phyloP scores from a whole-genome alignment of 37 sponge, comb jelly and placozoan genomes.

The Aplysina aerophoba region DNA sequence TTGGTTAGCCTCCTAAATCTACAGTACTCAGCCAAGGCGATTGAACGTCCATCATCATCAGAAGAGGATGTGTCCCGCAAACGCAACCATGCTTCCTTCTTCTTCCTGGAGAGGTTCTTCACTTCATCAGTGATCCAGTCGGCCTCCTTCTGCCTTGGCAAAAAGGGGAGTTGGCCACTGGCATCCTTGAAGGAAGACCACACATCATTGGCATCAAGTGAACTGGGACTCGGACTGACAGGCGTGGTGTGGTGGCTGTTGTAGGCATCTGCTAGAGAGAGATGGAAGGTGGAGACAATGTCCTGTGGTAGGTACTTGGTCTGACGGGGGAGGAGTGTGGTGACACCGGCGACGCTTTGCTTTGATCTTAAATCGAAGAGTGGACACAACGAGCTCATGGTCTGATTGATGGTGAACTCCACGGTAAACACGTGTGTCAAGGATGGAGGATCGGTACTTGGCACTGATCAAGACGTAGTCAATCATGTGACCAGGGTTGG shows the following conservation, averaged over 20 bases:
- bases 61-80: background rate
- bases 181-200: background rate
- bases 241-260: background rate
- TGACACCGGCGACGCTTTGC: background rate
- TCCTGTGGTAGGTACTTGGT: background rate
- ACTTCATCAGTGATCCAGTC: background rate
- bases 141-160: background rate
- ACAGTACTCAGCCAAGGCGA: background rate
- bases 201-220: background rate
- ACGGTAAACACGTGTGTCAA: too few species aligned
- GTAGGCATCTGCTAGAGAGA: background rate
- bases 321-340: background rate
- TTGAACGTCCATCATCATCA: background rate
- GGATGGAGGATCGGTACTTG: too few species aligned
- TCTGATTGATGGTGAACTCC: too few species aligned
- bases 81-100: background rate
- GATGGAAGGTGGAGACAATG: background rate
- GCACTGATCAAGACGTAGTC: too few species aligned
- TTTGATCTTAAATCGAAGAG: background rate
- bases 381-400: too few species aligned
- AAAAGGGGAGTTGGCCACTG: background rate
- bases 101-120: constrained; percentile 1
- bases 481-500: too few species aligned
- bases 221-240: background rate
- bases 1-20: background rate